These are phyloP conservation scores for Drosophila eugracilis DNA, from an alignment of 1,140 invertebrate genomes.

Conservation along the genomic window DNA sequence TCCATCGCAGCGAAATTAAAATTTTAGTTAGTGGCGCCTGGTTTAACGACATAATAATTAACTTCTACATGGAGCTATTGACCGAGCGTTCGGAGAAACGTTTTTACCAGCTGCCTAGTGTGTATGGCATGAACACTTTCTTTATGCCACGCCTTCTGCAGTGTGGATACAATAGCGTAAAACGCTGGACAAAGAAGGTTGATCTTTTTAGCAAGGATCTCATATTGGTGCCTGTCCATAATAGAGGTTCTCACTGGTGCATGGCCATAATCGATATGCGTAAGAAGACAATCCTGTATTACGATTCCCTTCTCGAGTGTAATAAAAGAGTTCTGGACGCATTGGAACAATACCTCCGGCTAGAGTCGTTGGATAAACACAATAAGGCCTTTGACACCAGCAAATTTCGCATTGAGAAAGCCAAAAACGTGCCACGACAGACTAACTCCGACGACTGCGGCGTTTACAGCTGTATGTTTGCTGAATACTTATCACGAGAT, in stretches of 20 bases:
- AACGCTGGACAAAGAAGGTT: slow-evolving; percentile 94
- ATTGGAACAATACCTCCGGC: slow-evolving; percentile 91
- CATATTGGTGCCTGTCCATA: slow-evolving; percentile 92
- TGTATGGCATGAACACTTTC: slow-evolving; percentile 95
- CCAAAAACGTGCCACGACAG: slow-evolving; percentile 94
- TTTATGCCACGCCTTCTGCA: slow-evolving; percentile 94
- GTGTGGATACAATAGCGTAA: slow-evolving; percentile 88
- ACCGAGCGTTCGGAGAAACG: slow-evolving; percentile 90
- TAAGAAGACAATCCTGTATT: slow-evolving; percentile 92
- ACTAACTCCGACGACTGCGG: slow-evolving; percentile 98
- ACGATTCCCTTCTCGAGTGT: no score
- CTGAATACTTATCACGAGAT: slow-evolving; percentile 93
- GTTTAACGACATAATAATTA: slow-evolving; percentile 97
- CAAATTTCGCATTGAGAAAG: slow-evolving; percentile 89
- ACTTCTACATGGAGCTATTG: slow-evolving; percentile 79
- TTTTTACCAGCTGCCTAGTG: slow-evolving; percentile 85
- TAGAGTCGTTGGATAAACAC: slow-evolving; percentile 95
- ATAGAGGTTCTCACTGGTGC: slow-evolving; percentile 97
- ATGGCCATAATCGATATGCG: slow-evolving; percentile 94
- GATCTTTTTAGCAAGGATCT: slow-evolving; percentile 76
- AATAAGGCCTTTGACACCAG: slow-evolving; percentile 89
- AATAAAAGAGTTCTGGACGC: slow-evolving; percentile 92
- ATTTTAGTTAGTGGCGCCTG: slow-evolving; percentile 93
- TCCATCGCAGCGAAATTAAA: slow-evolving; percentile 89
- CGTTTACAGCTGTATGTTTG: slow-evolving; percentile 98